A percentile compares a stretch with the other conserved stretches of the same genome.
Conservation (phyloP, 2,888 invertebrate genomes). For the Linnaemya vulpina region DNA sequence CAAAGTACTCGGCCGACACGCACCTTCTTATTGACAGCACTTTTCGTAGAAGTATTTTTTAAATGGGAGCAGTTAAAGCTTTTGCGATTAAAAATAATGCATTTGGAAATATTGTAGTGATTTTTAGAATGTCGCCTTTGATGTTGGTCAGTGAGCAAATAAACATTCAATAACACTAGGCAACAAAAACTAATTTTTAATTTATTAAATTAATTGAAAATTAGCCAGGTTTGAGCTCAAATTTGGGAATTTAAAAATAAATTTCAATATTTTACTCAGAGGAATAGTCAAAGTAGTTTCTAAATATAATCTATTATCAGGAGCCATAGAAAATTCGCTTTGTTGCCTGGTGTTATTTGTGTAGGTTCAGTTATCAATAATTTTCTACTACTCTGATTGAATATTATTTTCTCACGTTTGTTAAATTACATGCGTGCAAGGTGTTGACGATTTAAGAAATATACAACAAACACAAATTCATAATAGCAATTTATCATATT, state of each 20-base stretch:
- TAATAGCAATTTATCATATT: no score
- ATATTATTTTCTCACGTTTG: constrained; percentile 20
- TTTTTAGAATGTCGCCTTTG: constrained; percentile 13
- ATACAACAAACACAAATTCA: no score
- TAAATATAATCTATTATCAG: no score
- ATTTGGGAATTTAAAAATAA: no score
- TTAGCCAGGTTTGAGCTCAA: no score
- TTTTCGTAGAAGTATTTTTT: background rate
- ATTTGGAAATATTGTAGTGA: background rate
- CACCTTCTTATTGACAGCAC: constrained; percentile 6
- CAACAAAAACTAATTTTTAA: no score
- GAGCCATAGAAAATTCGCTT: no score
- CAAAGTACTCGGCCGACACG: constrained; percentile 1
- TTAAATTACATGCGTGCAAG: background rate
- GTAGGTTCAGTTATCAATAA: background rate
- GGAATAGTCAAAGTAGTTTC: no score
- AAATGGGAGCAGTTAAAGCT: constrained; percentile 37
- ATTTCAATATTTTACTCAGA: no score
- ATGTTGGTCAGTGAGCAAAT: background rate
- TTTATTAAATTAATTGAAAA: no score
- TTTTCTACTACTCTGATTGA: background rate
- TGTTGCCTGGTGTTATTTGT: background rate
- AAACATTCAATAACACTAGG: background rate
- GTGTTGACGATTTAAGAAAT: background rate
- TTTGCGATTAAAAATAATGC: background rate